These are phyloP conservation scores for Nesidiocoris tenuis DNA, from an alignment of 2,888 invertebrate genomes.

Conservation along the genomic window DNA sequence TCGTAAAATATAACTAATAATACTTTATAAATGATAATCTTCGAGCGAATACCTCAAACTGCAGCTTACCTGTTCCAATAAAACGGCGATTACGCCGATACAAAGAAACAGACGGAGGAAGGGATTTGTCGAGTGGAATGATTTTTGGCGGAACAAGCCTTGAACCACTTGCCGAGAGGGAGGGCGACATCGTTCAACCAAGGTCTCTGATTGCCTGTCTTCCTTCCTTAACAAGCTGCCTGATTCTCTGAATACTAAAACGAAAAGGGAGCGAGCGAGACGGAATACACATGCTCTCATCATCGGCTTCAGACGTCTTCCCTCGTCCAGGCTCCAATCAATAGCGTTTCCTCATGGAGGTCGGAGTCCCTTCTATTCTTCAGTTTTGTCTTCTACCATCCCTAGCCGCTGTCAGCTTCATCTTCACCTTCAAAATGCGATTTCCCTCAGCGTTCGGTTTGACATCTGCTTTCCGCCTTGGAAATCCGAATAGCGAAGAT, in stretches of 20 bases:
- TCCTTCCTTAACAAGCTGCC: conserved; percentile 24
- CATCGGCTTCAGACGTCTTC: conserved; percentile 5
- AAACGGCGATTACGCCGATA: conserved; percentile 7
- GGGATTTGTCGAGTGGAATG: conserved; percentile 15
- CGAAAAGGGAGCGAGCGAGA: conserved; percentile 15
- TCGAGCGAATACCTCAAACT: too few relatives aligned
- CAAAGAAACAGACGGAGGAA: neutral
- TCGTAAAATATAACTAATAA: too few relatives aligned
- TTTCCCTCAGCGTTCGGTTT: neutral
- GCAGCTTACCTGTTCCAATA: too few relatives aligned
- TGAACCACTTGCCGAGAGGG: neutral
- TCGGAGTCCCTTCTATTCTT: neutral
- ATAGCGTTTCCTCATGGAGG: conserved; percentile 3
- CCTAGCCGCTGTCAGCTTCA: neutral
- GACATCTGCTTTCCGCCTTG: neutral
- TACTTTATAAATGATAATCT: too few relatives aligned
- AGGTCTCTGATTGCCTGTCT: conserved; percentile 28
- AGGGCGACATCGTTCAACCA: neutral
- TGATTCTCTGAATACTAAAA: conserved; percentile 30
- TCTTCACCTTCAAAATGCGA: neutral
- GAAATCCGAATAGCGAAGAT: too few relatives aligned
- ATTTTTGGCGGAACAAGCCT: conserved; percentile 8
- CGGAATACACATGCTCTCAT: conserved; percentile 14
- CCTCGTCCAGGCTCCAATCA: neutral
- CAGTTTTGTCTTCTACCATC: neutral